Evolutionary conservation across 2,888 invertebrate genomes (phyloP).

Genomic region (Prosapia bicincta): DNA sequence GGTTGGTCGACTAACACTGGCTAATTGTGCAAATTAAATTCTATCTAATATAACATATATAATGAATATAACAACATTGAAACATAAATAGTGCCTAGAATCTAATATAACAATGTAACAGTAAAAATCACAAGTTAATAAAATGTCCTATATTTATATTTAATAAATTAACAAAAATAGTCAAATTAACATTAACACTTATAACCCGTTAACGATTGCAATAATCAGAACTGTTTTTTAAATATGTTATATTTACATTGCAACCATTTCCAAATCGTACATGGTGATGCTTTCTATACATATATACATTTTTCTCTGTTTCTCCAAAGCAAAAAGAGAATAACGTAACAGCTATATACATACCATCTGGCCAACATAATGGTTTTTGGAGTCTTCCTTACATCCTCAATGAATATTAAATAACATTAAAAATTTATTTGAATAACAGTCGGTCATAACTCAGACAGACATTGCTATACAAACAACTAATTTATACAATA

Average conservation of each 20-base stretch:
- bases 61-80: not conserved
- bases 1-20: not conserved
- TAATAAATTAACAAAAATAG: not conserved
- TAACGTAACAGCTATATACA: not conserved
- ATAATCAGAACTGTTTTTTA: constrained; percentile 5
- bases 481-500: not conserved
- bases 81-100: not conserved
- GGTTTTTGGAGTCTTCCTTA: not conserved
- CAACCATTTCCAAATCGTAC: not conserved
- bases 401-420: not conserved
- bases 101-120: not conserved
- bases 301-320: not conserved
- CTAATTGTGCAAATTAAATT: not conserved
- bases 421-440: not conserved
- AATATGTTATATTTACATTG: constrained; percentile 25
- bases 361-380: not conserved
- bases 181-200: not conserved
- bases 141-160: not conserved
- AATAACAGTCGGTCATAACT: too few relatives aligned
- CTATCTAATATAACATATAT: not conserved
- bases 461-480: too few relatives aligned
- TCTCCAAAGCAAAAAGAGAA: constrained; percentile 2
- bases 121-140: not conserved
- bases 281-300: not conserved
- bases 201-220: not conserved